Conservation (phyloP, 2,797 vertebrate genomes). For the Esox masquinongy region DNA sequence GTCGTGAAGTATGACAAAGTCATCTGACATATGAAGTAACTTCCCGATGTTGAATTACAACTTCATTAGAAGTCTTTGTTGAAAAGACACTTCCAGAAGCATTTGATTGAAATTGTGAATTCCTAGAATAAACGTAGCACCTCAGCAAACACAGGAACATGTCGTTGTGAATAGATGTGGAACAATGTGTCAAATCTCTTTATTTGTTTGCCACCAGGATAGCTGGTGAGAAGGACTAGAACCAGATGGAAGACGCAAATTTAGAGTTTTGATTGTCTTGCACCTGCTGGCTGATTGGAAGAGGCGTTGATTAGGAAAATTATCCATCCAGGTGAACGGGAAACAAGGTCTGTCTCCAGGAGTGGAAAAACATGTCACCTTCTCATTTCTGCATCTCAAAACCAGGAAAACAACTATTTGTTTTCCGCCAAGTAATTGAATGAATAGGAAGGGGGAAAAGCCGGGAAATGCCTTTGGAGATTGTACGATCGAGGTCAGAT, state of each 20-base stretch:
- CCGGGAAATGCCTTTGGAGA: too few species aligned
- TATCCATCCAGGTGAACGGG: not conserved
- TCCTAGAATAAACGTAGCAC: not conserved
- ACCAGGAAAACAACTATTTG: too few species aligned
- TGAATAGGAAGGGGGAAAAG: too few species aligned
- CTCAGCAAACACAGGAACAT: not conserved
- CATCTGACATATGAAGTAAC: not conserved
- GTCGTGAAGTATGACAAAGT: too few species aligned
- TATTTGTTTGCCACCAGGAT: not conserved
- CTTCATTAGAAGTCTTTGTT: not conserved
- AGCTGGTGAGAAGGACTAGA: not conserved
- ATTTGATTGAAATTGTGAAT: not conserved
- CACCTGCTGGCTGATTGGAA: not conserved
- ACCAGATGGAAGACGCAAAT: not conserved
- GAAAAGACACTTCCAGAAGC: not conserved
- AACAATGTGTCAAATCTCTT: not conserved
- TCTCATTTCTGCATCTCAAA: not conserved
- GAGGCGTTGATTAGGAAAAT: not conserved
- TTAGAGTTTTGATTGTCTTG: not conserved
- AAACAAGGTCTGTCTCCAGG: not conserved
- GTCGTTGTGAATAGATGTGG: not conserved
- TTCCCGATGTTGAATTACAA: not conserved
- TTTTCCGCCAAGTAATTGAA: too few species aligned
- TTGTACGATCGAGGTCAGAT: too few species aligned
- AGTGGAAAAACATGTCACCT: not conserved